Evolutionary conservation across 2,888 invertebrate genomes (phyloP).

Genomic region (Halocaridina rubra): DNA sequence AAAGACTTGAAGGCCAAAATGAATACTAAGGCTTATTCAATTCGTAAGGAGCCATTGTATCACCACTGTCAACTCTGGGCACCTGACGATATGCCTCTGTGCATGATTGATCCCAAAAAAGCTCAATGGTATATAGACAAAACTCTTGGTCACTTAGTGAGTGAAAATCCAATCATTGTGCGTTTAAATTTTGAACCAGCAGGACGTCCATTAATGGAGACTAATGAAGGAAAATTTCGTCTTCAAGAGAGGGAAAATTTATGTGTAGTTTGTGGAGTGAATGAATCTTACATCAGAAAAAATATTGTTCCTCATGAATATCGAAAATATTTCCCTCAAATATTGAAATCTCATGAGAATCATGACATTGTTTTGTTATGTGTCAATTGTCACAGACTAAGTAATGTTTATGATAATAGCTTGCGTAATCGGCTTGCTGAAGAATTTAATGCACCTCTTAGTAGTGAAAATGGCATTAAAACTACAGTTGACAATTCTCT

Average conservation of each 20-base stretch:
- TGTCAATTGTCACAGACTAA: slow-evolving; percentile 77
- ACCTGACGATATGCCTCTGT: slow-evolving; percentile 81
- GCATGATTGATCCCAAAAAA: slow-evolving; percentile 81
- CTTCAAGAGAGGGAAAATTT: slow-evolving; percentile 75
- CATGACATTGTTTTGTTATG: slow-evolving; percentile 85
- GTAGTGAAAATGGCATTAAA: slow-evolving; percentile 65
- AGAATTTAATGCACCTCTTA: slow-evolving; percentile 76
- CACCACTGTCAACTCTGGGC: slow-evolving; percentile 83
- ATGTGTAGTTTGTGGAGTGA: slow-evolving; percentile 83
- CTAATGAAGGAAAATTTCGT: slow-evolving; percentile 70
- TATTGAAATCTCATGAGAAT: slow-evolving; percentile 84
- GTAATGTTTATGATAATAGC: slow-evolving; percentile 76
- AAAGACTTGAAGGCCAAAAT: background rate
- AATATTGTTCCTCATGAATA: slow-evolving; percentile 86
- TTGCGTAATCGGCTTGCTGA: slow-evolving; percentile 74
- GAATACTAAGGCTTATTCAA: slow-evolving; percentile 66
- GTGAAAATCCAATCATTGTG: slow-evolving; percentile 74
- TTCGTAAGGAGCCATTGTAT: slow-evolving; percentile 78
- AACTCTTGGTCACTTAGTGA: slow-evolving; percentile 69
- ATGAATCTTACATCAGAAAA: slow-evolving; percentile 79
- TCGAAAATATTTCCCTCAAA: slow-evolving; percentile 79
- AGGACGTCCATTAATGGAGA: slow-evolving; percentile 78
- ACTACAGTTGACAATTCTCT: slow-evolving; percentile 66
- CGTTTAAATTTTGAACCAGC: slow-evolving; percentile 82
- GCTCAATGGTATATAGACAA: slow-evolving; percentile 74